Conservation (phyloP, 1,140 invertebrate species). For the Brachionus koreanus region DNA sequence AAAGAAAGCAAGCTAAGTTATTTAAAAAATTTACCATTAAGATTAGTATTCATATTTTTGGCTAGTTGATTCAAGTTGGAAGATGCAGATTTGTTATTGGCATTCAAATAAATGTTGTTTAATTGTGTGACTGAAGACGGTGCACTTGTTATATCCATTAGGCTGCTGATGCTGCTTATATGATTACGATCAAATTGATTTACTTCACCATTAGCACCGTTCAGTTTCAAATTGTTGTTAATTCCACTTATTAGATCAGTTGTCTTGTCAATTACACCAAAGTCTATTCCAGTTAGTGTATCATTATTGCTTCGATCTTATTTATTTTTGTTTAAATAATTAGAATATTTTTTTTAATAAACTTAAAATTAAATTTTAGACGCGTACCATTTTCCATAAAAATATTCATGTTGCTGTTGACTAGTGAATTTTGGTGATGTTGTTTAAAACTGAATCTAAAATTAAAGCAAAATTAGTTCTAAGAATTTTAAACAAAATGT, state of each 20-base stretch:
- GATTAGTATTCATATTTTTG: background rate
- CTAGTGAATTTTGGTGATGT: constrained; percentile 27
- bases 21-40: constrained; percentile 27
- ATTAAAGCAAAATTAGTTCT: background rate
- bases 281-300: background rate
- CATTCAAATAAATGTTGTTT: constrained; percentile 15
- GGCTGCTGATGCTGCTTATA: background rate
- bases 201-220: background rate
- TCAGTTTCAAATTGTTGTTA: constrained; percentile 35
- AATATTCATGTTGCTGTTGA: constrained; percentile 24
- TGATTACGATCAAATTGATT: background rate
- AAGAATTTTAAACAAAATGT: background rate
- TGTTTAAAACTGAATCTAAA: constrained; percentile 26
- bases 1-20: background rate
- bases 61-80: background rate
- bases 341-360: background rate
- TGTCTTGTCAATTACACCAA: background rate
- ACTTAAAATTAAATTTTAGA: background rate
- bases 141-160: constrained; percentile 22
- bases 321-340: background rate
- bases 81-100: background rate
- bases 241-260: constrained; percentile 11
- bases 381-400: background rate
- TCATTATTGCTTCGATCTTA: background rate
- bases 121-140: constrained; percentile 9